Base-by-base conservation (phyloP, 2,113 vertebrate species). In the Sigmodon hispidus region DNA sequence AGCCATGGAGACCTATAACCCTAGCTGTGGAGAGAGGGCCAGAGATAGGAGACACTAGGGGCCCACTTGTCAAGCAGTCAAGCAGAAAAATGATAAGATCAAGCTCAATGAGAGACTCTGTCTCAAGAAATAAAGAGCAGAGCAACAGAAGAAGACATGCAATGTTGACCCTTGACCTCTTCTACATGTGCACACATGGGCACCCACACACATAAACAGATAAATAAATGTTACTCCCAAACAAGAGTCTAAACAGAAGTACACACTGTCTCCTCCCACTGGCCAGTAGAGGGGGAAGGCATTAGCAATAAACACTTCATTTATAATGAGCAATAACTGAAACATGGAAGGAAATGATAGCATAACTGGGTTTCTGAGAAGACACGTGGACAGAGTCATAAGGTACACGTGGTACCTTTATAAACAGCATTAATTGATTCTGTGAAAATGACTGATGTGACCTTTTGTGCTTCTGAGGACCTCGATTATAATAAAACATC, bases 321-420 rank as follows among this genome's bases (percentile, higher is more conserved):
- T 95, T 83, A 55, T 48, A 81, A 80, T 26, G 24, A 40, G 57
- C 36, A 94, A 36, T 4, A 45, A 21, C 26, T 61, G 72, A 95
- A 72, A 93, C 21, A 67, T 63, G 90, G 80, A 94, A 69, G 87
- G 96, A 97, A 80, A 90, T 52, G 50, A 19, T n/a, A 7, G 11
- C 0, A 43, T 52, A 43, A 87, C 89, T 83, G 90, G 73, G 93
- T 89, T 97, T 96, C 97, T 95, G 96, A 17, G n/a, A 50, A 73
- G 22, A 31, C 59, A 36, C 86, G 29, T 34, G 11, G 52, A 80
- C 70, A 88, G 21, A 91, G 50, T 63, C 21, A 79, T 36, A 55
- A 89, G 0, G 94, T 36, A 63, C 36, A 69, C 75, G 52, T 59
- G 52, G 86, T 85, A 50, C 48, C 43, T 89, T 90, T 59, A 40